Conservation (phyloP, 2,797 vertebrate genomes). For the Eulemur albifrons region DNA sequence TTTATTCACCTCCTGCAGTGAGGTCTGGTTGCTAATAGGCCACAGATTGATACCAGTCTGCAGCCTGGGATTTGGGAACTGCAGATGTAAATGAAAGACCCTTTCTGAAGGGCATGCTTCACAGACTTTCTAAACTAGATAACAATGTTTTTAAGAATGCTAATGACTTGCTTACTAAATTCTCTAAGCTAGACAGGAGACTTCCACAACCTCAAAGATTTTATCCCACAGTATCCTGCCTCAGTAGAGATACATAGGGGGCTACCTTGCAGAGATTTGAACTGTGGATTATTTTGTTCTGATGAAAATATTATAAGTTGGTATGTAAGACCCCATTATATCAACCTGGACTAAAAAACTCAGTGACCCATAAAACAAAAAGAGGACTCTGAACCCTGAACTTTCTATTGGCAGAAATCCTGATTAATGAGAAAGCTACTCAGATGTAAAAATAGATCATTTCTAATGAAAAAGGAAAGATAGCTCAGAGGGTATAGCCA, state of each 20-base stretch:
- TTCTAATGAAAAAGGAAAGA: background rate
- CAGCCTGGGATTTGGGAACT: too few species aligned
- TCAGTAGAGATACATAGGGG: background rate
- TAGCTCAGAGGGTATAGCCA: background rate
- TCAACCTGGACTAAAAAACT: background rate
- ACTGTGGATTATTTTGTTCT: background rate
- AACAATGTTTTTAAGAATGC: background rate
- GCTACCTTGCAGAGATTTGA: background rate
- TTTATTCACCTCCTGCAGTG: too few species aligned
- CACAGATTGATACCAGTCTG: too few species aligned
- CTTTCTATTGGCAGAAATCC: background rate
- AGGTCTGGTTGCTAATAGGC: too few species aligned
- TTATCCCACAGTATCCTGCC: background rate
- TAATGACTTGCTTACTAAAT: background rate
- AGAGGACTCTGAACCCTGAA: background rate
- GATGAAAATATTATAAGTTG: background rate
- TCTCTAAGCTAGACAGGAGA: background rate
- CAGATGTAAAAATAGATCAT: background rate
- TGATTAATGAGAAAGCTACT: background rate
- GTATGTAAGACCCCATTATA: background rate
- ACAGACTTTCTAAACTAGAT: background rate
- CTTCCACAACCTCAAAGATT: background rate
- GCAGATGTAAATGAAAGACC: background rate
- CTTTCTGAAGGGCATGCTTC: background rate
- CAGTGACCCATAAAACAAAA: background rate